phyloP scores from a whole-genome alignment of 2,113 vertebrate genomes.

The Scomber colias region DNA sequence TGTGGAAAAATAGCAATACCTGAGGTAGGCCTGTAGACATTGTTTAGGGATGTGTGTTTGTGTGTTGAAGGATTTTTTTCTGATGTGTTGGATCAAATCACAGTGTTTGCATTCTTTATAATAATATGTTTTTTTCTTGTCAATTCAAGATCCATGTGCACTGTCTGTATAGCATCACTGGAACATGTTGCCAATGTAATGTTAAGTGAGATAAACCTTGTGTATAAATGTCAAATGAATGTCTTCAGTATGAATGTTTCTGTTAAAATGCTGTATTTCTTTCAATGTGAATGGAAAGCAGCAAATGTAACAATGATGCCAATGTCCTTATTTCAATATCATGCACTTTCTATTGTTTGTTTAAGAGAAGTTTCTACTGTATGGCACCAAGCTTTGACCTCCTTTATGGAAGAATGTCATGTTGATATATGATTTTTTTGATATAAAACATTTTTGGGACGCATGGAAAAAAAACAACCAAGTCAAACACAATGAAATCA shows the following conservation, averaged over 20 bases:
- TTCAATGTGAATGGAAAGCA: slow-evolving; percentile 13
- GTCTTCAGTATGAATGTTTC: slow-evolving; percentile 21
- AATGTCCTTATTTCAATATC: slow-evolving; percentile 39
- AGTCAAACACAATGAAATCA: slow-evolving; percentile 88
- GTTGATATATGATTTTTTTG: background rate
- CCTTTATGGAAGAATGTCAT: background rate
- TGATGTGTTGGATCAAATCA: slow-evolving; percentile 5
- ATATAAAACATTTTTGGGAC: slow-evolving; percentile 9
- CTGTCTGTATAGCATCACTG: background rate
- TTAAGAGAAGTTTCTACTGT: background rate
- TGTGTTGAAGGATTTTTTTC: background rate
- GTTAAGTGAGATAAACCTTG: slow-evolving; percentile 35
- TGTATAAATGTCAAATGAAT: slow-evolving; percentile 57
- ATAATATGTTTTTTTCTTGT: background rate
- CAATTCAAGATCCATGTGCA: slow-evolving; percentile 2
- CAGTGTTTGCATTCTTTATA: slow-evolving; percentile 25
- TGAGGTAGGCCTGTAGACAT: background rate
- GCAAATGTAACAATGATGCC: slow-evolving; percentile 23
- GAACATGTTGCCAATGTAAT: slow-evolving; percentile 22
- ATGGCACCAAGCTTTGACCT: slow-evolving; percentile 6
- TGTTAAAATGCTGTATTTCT: slow-evolving; percentile 23
- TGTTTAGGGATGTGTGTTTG: background rate
- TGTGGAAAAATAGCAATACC: background rate
- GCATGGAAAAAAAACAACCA: slow-evolving; percentile 58
- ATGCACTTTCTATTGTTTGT: slow-evolving; percentile 21